Evolutionary conservation across 2,113 vertebrate genomes (phyloP).

Genomic region (Triplophysa dalaica): DNA sequence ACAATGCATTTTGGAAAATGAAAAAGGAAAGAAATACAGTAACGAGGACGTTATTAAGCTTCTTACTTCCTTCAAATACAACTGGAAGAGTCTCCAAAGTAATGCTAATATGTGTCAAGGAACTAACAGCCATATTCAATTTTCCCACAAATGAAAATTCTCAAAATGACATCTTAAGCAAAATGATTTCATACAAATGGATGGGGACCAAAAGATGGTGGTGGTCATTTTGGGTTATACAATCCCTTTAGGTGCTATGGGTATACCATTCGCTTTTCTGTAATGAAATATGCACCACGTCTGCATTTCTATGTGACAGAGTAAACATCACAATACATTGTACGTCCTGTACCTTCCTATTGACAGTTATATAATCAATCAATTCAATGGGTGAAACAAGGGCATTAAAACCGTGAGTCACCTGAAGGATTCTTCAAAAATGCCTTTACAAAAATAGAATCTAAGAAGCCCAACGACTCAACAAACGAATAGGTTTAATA

Average conservation of each 20-base stretch:
- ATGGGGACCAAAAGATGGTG: too few species aligned
- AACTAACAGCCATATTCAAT: too few species aligned
- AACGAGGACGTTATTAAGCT: too few species aligned
- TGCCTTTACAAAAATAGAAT: background rate
- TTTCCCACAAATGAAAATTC: too few species aligned
- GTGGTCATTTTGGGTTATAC: background rate
- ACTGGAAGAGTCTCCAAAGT: too few species aligned
- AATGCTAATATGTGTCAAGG: too few species aligned
- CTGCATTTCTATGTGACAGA: background rate
- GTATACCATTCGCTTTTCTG: background rate
- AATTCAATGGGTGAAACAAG: background rate
- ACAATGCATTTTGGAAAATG: too few species aligned
- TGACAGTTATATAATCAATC: background rate
- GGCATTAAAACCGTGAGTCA: background rate
- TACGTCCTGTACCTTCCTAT: background rate
- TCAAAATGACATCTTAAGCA: too few species aligned
- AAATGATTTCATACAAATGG: too few species aligned
- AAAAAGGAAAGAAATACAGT: too few species aligned
- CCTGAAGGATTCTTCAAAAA: conserved; percentile 2
- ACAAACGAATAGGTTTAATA: background rate
- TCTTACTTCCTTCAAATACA: too few species aligned
- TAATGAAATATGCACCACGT: background rate
- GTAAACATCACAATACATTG: background rate
- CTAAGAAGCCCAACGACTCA: background rate
- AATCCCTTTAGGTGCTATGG: background rate